Percentiles rank a stretch among this genome's conserved stretches.
phyloP scores from a whole-genome alignment of 2,113 vertebrate genomes.

The Melanerpes formicivorus region DNA sequence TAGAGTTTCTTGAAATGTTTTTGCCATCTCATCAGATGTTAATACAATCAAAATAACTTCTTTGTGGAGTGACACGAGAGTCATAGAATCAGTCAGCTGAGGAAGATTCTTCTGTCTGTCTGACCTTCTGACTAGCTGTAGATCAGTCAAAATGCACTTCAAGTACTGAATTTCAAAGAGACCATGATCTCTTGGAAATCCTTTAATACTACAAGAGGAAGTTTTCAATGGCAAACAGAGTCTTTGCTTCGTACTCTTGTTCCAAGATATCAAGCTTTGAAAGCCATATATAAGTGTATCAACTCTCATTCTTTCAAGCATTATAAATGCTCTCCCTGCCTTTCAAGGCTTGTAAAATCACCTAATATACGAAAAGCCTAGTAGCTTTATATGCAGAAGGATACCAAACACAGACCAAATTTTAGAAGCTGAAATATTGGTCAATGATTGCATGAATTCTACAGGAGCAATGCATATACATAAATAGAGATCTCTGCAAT shows the following conservation, averaged over 20 bases:
- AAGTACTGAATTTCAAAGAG: not conserved
- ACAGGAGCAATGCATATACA: not conserved
- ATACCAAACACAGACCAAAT: not conserved
- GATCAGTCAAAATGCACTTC: slow-evolving; percentile 1
- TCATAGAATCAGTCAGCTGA: not conserved
- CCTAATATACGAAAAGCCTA: not conserved
- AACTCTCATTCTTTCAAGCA: not conserved
- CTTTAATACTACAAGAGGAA: not conserved
- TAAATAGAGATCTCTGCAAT: not conserved
- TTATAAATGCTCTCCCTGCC: not conserved
- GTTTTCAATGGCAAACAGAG: not conserved
- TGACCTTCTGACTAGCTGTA: not conserved
- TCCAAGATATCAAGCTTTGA: not conserved
- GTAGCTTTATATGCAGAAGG: not conserved
- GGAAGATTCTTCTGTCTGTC: not conserved
- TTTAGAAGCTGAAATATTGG: not conserved
- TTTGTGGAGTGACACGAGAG: not conserved
- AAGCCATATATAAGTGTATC: slow-evolving; percentile 1
- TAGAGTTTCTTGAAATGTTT: not conserved
- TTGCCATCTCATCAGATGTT: not conserved
- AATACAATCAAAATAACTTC: slow-evolving; percentile 4
- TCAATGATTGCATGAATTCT: not conserved
- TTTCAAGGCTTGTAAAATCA: not conserved
- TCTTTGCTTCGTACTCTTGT: not conserved
- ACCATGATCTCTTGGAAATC: not conserved